Base-by-base conservation (phyloP, 2,888 invertebrate genomes). In the Nomada fabriciana region DNA sequence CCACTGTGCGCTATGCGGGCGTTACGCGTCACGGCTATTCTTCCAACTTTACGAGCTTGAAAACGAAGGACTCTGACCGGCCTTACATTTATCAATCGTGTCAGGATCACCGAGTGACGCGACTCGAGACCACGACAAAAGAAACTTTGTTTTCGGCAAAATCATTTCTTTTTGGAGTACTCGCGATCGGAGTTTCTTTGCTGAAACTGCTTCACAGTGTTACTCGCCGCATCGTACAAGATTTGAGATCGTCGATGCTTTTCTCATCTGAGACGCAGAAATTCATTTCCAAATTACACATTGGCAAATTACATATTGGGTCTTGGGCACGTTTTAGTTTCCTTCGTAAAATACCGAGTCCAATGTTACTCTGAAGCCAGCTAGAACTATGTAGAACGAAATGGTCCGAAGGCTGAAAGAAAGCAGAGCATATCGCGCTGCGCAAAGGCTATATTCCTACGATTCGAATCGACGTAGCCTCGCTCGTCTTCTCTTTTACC, bases 61-160 rank as follows among this genome's bases (percentile, higher is more conserved):
- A 61, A 72, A 78, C 69, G 77, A 76, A 79, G 77, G 55, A 55
- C 74, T 50, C 53, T 61, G 59, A 23, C 15, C 77, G 55, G 42
- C 61, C 71, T 80, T 67, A 77, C 61, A 78, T 80, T 77, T 77
- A 72, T 71, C 67, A 78, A 78, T 50, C 78, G 59, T 78, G 78
- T 72, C 80, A 80, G 60, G 61, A 72, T 67, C 78, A 29, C 7
- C 42, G 1, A 53, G n/a, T 53, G n/a, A 20, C 53, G 1, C 20
- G 36, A n/a, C 20, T n/a, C 53, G 53, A 20, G 36, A 7, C 42
- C 57, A 23, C 18, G 23, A 18, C 23, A 18, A 61, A 36, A 20
- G 18, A 25, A 47, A 20, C 59, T 20, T 47, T 60, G 20, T 70
- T 70, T 59, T 7, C 36, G 36, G 36, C 36, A 36, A 36, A 36